A percentile compares a stretch with the other conserved stretches of the same genome.
Evolutionary conservation across 2,888 invertebrate species (phyloP).

Genomic region (Agrotis clavis): DNA sequence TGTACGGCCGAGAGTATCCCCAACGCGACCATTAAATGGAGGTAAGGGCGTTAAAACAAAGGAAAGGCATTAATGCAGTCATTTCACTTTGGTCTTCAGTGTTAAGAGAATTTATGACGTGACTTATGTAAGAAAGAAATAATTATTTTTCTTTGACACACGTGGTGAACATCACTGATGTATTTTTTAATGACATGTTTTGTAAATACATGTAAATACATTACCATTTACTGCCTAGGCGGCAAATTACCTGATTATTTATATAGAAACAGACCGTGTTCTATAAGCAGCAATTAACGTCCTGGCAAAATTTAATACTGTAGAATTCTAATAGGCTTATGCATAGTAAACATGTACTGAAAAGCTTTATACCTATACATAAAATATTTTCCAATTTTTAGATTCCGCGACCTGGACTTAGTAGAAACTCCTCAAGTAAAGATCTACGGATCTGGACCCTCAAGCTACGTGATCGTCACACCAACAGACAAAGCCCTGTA

Average conservation of each 20-base stretch:
- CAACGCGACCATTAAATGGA: conserved; percentile 98
- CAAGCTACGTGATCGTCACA: conserved; percentile 93
- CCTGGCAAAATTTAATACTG: neutral
- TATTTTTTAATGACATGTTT: neutral
- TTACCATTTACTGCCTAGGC: neutral
- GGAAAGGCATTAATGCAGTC: conserved; percentile 32
- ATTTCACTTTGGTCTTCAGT: conserved; percentile 23
- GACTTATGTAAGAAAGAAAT: neutral
- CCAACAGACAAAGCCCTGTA: conserved; percentile 93
- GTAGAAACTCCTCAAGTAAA: conserved; percentile 91
- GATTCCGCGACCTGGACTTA: conserved; percentile 89
- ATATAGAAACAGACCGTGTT: neutral
- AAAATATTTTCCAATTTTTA: conserved; percentile 54
- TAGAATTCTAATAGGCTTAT: neutral
- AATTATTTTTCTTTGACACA: conserved; percentile 6
- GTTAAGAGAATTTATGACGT: conserved; percentile 21
- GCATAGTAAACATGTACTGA: neutral
- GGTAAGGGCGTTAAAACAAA: conserved; percentile 80
- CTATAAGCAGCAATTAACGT: neutral
- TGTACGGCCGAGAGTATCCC: conserved; percentile 97
- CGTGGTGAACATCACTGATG: neutral
- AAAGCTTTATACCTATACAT: neutral
- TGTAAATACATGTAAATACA: too few species aligned
- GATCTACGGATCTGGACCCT: conserved; percentile 93
- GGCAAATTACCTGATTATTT: neutral